Conservation (phyloP, 2,797 vertebrate species). For the Rhynchonycteris naso region DNA sequence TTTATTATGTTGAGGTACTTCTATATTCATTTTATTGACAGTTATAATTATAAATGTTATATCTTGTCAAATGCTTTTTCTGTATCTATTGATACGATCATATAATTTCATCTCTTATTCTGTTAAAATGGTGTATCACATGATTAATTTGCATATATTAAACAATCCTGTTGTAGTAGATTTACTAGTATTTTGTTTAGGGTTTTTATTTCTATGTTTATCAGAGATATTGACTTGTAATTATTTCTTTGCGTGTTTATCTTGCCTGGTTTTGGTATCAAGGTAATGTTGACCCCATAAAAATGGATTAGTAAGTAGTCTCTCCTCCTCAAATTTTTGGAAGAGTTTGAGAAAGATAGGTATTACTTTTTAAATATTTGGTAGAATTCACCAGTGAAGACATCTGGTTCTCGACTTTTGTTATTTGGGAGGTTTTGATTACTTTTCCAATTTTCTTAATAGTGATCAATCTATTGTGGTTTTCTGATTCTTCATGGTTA, state of each 20-base stretch:
- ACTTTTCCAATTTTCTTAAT: background rate
- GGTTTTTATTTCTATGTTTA: background rate
- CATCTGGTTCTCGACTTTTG: background rate
- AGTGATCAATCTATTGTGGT: background rate
- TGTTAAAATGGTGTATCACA: background rate
- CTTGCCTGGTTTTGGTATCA: background rate
- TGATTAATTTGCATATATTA: background rate
- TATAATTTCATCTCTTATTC: background rate
- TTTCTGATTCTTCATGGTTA: background rate
- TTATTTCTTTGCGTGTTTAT: background rate
- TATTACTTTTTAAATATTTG: too few species aligned
- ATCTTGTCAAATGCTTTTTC: background rate
- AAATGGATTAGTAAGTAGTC: background rate
- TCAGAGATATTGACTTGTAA: background rate
- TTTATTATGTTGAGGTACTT: background rate
- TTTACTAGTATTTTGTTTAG: background rate
- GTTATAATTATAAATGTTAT: background rate
- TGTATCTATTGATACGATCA: background rate
- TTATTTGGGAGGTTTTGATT: background rate
- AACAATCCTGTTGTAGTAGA: background rate
- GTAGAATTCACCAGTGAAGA: background rate
- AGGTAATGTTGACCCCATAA: too few species aligned
- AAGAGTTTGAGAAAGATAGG: background rate
- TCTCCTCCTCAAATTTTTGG: background rate
- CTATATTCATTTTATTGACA: background rate